Evolutionary conservation across 2,113 vertebrate species (phyloP).

Genomic region (Vireo altiloquus): DNA sequence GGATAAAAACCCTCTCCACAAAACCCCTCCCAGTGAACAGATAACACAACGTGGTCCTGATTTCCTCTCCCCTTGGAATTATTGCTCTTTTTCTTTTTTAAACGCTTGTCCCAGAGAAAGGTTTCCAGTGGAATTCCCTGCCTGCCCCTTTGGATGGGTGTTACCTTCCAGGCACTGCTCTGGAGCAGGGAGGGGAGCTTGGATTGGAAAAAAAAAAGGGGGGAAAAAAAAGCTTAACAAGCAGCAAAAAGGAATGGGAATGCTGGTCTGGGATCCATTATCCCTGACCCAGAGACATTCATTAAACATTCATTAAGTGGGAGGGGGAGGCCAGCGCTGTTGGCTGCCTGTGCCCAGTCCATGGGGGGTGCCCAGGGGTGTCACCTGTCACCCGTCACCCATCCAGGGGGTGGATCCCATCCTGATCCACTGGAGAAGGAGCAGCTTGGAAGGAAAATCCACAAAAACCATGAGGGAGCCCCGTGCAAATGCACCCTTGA

Average conservation of each 20-base stretch:
- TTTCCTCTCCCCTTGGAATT: neutral
- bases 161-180: neutral
- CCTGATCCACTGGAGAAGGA: neutral
- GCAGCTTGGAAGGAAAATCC: neutral
- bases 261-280: constrained; percentile 55
- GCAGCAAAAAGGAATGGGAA: constrained; percentile 39
- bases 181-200: neutral
- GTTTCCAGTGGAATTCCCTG: neutral
- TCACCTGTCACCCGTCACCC: neutral
- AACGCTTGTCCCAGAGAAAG: neutral
- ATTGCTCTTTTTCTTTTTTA: neutral
- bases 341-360: neutral
- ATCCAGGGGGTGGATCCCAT: neutral
- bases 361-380: accelerated
- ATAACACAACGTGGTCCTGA: constrained; percentile 18
- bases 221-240: neutral
- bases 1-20: neutral
- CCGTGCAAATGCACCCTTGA: accelerated
- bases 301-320: neutral
- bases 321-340: neutral
- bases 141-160: constrained; percentile 23
- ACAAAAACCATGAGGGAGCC: neutral
- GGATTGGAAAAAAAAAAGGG: neutral
- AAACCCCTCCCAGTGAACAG: neutral
- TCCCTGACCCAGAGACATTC: constrained; percentile 45